Evolutionary conservation across 2,113 vertebrate species (phyloP).

Genomic region (Onychorhynchus coronatus): DNA sequence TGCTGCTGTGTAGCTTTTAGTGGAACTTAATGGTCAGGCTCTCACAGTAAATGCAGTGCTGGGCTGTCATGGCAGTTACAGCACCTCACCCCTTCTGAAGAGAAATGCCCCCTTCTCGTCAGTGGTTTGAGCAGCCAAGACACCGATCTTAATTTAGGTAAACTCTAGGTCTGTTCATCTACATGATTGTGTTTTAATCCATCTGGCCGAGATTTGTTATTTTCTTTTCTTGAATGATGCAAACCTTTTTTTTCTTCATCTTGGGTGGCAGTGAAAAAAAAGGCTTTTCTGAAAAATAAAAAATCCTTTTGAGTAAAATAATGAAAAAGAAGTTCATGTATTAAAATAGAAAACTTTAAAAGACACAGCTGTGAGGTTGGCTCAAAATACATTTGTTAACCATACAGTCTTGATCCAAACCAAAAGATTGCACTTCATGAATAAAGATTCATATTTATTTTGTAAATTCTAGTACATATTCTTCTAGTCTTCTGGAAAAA

Average conservation of each 20-base stretch:
- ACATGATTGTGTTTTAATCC: neutral
- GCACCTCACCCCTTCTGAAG: accelerated
- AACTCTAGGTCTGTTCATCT: neutral
- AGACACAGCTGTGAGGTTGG: neutral
- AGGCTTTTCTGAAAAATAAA: neutral
- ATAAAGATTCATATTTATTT: neutral
- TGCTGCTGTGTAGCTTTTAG: neutral
- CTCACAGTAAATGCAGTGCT: neutral
- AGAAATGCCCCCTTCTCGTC: neutral
- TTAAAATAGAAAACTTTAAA: constrained; percentile 19
- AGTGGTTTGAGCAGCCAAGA: neutral
- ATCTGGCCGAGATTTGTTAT: neutral
- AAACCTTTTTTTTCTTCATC: neutral
- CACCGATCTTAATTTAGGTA: neutral
- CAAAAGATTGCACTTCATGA: neutral
- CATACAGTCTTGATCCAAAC: neutral
- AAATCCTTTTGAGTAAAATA: neutral
- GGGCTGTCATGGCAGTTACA: neutral
- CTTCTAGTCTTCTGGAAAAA: neutral
- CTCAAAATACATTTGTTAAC: neutral
- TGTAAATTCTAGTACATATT: neutral
- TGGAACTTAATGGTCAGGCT: neutral
- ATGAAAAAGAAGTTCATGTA: neutral
- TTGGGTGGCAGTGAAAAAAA: neutral
- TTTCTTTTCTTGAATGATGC: neutral